These are phyloP conservation scores for Corythornis vintsioides DNA, from an alignment of 2,113 vertebrate species.

Conservation along the genomic window DNA sequence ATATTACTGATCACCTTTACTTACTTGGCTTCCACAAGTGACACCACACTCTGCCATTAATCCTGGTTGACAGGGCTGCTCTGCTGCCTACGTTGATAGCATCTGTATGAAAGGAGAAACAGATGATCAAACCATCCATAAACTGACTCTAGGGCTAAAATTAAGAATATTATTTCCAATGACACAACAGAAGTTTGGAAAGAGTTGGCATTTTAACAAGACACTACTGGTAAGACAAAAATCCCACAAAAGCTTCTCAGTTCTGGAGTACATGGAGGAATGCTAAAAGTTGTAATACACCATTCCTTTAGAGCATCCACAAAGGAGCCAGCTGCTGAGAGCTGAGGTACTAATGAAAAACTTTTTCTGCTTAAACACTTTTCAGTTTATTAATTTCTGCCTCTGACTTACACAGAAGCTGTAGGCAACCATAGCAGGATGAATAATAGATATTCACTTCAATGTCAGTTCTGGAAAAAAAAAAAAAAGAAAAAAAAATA, in stretches of 20 bases:
- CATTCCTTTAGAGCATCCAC: not conserved
- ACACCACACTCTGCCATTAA: not conserved
- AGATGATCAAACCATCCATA: not conserved
- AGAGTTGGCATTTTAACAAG: not conserved
- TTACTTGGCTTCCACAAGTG: not conserved
- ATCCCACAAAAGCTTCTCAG: not conserved
- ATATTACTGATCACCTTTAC: not conserved
- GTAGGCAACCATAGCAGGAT: not conserved
- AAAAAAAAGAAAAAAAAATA: not conserved
- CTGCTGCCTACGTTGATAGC: not conserved
- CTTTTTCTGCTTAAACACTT: not conserved
- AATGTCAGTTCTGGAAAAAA: not conserved
- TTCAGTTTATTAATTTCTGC: not conserved
- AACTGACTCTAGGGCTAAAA: not conserved
- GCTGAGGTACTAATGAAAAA: not conserved
- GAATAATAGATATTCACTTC: not conserved
- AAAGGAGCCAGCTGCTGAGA: not conserved
- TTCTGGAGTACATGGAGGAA: not conserved
- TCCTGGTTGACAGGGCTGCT: not conserved
- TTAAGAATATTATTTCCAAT: not conserved
- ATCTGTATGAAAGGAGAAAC: not conserved
- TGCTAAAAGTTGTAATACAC: slow-evolving; percentile 16
- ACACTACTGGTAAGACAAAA: not conserved
- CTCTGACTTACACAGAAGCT: not conserved
- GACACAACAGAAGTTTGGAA: not conserved